Evolutionary conservation across 2,113 vertebrate species (phyloP), one percentile per base, ranked within the genome.

Genomic region (Lasiurus borealis): DNA sequence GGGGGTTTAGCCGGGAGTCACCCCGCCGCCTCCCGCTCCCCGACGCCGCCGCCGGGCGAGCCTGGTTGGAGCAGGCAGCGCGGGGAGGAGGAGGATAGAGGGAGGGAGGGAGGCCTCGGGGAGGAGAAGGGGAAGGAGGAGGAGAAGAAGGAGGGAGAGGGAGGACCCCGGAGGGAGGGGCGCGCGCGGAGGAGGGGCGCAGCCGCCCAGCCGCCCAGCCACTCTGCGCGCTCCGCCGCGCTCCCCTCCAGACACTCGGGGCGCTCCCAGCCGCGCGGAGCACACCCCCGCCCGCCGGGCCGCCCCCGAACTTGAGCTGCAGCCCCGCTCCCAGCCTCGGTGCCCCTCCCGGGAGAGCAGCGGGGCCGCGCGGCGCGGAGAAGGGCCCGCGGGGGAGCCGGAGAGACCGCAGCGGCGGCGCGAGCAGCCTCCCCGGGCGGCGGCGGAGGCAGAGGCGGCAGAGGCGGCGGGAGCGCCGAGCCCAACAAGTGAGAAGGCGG

Each of bases 1-100:
- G 98, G 59, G 96, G 98, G 95, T 98, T 98, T 98, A 98, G 98
- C 98, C 96, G 96, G 96, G 98, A 98, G 97, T 97, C 97, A 96
- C 97, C 83, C 90, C 62, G 96, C 98, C 87, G 97, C 97, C 94
- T 92, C 83, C 94, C 93, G 95, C 96, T 91, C 87, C 91, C 5
- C 88, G 93, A 91, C 82, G 89, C n/a, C n/a, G n/a, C n/a, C n/a
- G n/a, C 95, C 85, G 46, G 69, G 95, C 91, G 96, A 97, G 93
- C 89, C 16, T 1, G 57, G n/a, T n/a, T n/a, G n/a, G n/a, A 93
- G 96, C 36, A 80, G 85, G 91, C 6, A 29, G 86, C 92, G 62
- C 0, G 44, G n/a, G 50, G 92, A 72, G 46, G 46, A 46, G 46
- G 46, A 46, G 46, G 46, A 46, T 40, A 40, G 40, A 40, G 40